Evolutionary conservation across 2,888 invertebrate species (phyloP).

Genomic region (Pycnomerus fuliginosus): DNA sequence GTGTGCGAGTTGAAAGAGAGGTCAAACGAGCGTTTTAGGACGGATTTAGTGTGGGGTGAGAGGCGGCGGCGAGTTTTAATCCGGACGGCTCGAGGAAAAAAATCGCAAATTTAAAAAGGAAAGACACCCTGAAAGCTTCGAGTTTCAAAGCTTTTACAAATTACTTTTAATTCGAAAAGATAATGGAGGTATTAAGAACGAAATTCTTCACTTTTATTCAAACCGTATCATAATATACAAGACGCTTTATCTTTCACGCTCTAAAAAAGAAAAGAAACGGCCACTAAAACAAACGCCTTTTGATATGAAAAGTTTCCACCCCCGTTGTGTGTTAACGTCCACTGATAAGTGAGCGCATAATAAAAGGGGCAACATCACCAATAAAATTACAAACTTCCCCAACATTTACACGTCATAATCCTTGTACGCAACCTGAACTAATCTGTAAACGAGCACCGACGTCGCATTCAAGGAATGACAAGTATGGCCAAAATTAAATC

Average conservation of each 20-base stretch:
- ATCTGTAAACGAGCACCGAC: constrained; percentile 22
- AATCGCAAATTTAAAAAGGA: constrained; percentile 5
- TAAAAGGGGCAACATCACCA: constrained; percentile 19
- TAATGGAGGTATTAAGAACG: constrained; percentile 23
- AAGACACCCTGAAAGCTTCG: constrained; percentile 15
- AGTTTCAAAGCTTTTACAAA: constrained; percentile 19
- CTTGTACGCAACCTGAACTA: constrained; percentile 22
- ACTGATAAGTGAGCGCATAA: constrained; percentile 10
- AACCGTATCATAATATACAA: constrained; percentile 15
- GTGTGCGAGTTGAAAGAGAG: too few species aligned
- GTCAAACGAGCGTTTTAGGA: too few species aligned
- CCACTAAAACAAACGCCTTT: constrained; percentile 20
- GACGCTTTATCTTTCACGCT: constrained; percentile 25
- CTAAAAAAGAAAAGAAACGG: constrained; percentile 9
- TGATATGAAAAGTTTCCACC: constrained; percentile 23
- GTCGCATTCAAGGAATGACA: constrained; percentile 19
- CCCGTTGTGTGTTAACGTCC: neutral
- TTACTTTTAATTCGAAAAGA: constrained; percentile 23
- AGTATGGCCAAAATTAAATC: constrained; percentile 23
- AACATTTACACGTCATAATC: constrained; percentile 34
- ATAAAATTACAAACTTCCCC: constrained; percentile 35
- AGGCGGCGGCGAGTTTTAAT: constrained; percentile 4
- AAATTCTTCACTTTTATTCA: constrained; percentile 16
- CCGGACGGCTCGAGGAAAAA: neutral
- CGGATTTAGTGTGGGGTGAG: neutral